Evolutionary conservation across 2,888 invertebrate genomes (phyloP).

Genomic region (Ceraclea dissimilis): DNA sequence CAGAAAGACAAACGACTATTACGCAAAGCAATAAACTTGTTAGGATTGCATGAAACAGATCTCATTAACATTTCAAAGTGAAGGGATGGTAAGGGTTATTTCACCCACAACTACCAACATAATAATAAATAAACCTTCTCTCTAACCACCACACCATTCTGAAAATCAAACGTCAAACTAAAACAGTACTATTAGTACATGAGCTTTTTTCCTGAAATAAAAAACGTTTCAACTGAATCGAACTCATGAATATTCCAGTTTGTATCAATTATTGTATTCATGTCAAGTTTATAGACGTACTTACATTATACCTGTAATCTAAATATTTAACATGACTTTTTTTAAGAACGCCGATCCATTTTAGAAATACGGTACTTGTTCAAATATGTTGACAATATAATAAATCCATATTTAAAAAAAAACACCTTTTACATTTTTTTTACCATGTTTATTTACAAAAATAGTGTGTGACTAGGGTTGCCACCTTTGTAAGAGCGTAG

Average conservation of each 20-base stretch:
- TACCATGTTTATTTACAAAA: no score
- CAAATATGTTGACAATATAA: no score
- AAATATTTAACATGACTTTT: no score
- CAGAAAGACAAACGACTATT: slow-evolving; percentile 6
- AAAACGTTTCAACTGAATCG: background rate
- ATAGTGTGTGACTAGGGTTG: no score
- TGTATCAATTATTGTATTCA: no score
- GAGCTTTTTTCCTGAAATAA: background rate
- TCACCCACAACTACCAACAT: slow-evolving; percentile 1
- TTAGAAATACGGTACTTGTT: no score
- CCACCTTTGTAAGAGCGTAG: no score
- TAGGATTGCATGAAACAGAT: slow-evolving; percentile 20
- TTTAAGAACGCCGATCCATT: no score
- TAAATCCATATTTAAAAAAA: no score
- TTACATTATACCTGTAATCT: no score
- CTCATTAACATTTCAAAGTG: slow-evolving; percentile 25
- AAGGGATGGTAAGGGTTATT: slow-evolving; percentile 8
- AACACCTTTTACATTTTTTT: no score
- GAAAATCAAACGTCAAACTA: slow-evolving; percentile 9
- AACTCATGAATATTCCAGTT: background rate
- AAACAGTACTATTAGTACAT: background rate
- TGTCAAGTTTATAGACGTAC: no score
- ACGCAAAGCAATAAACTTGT: slow-evolving; percentile 15
- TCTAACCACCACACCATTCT: background rate
- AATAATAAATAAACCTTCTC: slow-evolving; percentile 1